Evolutionary conservation across 23 tunicate species (phyloP), one percentile per base, ranked within the genome.

Genomic region (Styela clava): DNA sequence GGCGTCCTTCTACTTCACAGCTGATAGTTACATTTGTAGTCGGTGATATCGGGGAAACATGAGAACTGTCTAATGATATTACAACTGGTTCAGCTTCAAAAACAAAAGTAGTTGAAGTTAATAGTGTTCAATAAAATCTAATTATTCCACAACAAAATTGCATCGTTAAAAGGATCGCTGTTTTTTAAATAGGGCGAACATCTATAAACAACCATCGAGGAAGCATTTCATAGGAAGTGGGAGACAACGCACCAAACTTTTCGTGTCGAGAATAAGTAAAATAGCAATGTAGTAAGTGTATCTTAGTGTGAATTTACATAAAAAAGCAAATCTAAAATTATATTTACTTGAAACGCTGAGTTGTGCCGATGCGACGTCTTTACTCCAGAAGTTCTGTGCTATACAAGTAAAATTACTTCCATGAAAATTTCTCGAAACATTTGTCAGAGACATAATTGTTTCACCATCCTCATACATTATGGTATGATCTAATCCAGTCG

Each of bases 371-470:
- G 31, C 71, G 12, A 18, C 31, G 24, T 29, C 31, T 0, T 18
- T 25, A 67, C 71, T 67, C 71, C 71, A 67, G 31, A 29, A 67
- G 22, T 67, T 67, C 22, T 67, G 16, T 67, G 22, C 71, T 25
- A 67, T 67, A 24, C 71, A 67, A 67, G 71, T 67, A 25, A 67
- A 27, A 29, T 67, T 27, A 29, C 31, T 67, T 18, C 12, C 12
- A 29, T 67, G 71, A 16, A 67, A 18, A 29, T 25, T 24, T 27
- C 31, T 16, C 12, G 71, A 18, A 18, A 67, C 71, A 67, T 67
- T 67, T 24, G 16, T 1, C 1, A 67, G 31, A 12, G 71, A 25
- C 0, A 67, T 18, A 16, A 29, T 67, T 16, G 71, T 67, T 67
- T 24, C 71, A 67, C 2, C 31, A 67, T 67, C 31, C 16, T 18